Evolutionary conservation across 1,140 invertebrate species (phyloP).

Genomic region (Drosophila mauritiana): DNA sequence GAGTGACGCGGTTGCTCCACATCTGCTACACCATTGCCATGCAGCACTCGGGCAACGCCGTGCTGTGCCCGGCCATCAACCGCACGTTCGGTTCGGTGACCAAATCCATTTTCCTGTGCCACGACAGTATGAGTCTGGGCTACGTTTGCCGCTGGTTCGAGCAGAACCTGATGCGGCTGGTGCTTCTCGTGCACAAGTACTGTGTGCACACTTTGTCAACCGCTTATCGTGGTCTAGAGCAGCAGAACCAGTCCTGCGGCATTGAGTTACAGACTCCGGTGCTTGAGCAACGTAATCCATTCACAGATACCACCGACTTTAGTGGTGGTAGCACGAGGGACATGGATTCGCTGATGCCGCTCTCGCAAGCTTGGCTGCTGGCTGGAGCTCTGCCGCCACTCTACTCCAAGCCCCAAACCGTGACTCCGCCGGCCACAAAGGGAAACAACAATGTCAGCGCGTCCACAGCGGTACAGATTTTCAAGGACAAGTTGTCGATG

Average conservation of each 20-base stretch:
- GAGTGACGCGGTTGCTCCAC: constrained; percentile 88
- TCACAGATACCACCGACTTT: constrained; percentile 64
- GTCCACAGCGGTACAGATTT: constrained; percentile 86
- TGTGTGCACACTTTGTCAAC: constrained; percentile 91
- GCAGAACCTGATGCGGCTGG: constrained; percentile 90
- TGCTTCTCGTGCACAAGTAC: constrained; percentile 91
- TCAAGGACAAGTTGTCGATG: constrained; percentile 88
- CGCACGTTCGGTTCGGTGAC: constrained; percentile 89
- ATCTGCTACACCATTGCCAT: constrained; percentile 91
- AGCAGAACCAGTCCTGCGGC: constrained; percentile 86
- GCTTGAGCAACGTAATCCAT: constrained; percentile 87
- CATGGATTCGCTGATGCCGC: constrained; percentile 86
- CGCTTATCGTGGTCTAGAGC: constrained; percentile 88
- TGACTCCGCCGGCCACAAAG: constrained; percentile 49
- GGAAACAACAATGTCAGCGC: constrained; percentile 55
- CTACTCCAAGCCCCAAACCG: constrained; percentile 87
- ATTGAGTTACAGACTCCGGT: constrained; percentile 91
- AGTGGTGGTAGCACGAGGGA: constrained; percentile 26
- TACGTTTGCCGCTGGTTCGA: constrained; percentile 92
- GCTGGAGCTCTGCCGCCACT: constrained; percentile 89
- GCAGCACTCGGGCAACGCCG: constrained; percentile 88
- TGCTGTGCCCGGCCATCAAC: constrained; percentile 87
- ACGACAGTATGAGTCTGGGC: constrained; percentile 89
- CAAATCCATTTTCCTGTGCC: constrained; percentile 91
- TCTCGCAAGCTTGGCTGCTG: constrained; percentile 92